These are phyloP conservation scores for Edolisoma coerulescens DNA, from an alignment of 2,113 vertebrate species.

Conservation along the genomic window DNA sequence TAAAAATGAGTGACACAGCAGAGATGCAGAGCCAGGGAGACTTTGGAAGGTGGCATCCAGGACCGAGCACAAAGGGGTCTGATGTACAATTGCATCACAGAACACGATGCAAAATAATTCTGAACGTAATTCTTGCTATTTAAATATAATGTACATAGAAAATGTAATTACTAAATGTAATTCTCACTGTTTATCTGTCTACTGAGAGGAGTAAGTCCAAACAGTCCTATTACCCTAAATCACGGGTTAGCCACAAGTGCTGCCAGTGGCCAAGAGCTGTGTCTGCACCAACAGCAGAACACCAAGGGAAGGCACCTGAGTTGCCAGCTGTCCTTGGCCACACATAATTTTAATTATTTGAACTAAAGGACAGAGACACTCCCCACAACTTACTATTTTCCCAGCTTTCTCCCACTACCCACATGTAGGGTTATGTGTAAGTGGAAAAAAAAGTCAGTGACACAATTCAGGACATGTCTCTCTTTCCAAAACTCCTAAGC, in stretches of 20 bases:
- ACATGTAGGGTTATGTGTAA: background rate
- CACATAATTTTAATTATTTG: background rate
- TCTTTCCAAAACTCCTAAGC: background rate
- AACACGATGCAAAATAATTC: accelerated
- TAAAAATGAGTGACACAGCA: background rate
- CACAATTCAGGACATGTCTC: background rate
- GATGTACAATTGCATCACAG: accelerated
- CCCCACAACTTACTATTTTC: background rate
- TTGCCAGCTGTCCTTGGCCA: background rate
- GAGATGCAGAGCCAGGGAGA: background rate
- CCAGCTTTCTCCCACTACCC: background rate
- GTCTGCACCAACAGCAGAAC: background rate
- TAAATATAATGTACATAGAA: background rate
- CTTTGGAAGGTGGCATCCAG: background rate
- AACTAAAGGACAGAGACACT: background rate
- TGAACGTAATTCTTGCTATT: background rate
- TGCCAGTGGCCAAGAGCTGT: background rate
- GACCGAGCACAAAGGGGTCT: background rate
- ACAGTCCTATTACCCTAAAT: background rate
- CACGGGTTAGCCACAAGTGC: background rate
- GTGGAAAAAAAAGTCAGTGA: background rate
- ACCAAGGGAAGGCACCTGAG: background rate
- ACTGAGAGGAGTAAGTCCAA: background rate
- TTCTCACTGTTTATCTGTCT: background rate
- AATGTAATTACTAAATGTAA: background rate